Evolutionary conservation across 2,888 invertebrate species (phyloP).

Genomic region (Augochlorella aurata): DNA sequence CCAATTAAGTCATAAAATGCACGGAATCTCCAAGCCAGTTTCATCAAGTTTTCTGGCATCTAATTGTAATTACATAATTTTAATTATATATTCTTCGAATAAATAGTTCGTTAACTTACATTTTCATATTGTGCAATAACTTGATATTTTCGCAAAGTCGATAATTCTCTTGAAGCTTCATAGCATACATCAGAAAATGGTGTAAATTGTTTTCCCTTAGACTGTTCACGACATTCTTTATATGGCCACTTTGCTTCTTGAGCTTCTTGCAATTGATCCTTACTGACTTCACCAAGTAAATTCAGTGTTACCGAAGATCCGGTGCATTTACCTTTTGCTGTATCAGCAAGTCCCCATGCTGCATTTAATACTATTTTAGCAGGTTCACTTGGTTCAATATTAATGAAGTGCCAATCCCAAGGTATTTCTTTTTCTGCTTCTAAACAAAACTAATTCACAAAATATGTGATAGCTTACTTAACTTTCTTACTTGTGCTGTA

Average conservation of each 20-base stretch:
- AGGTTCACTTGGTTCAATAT: conserved; percentile 72
- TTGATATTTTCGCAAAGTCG: conserved; percentile 77
- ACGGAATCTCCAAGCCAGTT: conserved; percentile 70
- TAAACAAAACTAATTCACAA: conserved; percentile 72
- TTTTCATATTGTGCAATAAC: conserved; percentile 70
- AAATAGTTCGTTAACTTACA: conserved; percentile 64
- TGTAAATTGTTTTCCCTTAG: conserved; percentile 66
- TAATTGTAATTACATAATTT: conserved; percentile 51
- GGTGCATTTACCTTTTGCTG: conserved; percentile 75
- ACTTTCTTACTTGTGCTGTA: not conserved
- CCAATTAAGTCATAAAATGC: conserved; percentile 75
- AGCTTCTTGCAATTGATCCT: conserved; percentile 71
- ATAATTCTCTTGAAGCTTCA: conserved; percentile 77
- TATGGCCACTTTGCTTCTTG: conserved; percentile 75
- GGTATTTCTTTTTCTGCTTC: conserved; percentile 74
- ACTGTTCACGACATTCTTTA: conserved; percentile 71
- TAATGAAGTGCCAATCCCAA: conserved; percentile 78
- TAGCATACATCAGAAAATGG: conserved; percentile 79
- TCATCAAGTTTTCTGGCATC: conserved; percentile 72
- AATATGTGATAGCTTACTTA: not conserved
- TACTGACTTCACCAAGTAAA: conserved; percentile 75
- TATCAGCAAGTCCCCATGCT: conserved; percentile 74
- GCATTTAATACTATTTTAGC: conserved; percentile 70
- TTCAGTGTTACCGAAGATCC: conserved; percentile 74
- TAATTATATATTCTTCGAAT: not conserved